Percentiles rank a stretch among this genome's conserved stretches.
Conservation (phyloP, 1,140 invertebrate species). For the Trialeurodes vaporariorum region DNA sequence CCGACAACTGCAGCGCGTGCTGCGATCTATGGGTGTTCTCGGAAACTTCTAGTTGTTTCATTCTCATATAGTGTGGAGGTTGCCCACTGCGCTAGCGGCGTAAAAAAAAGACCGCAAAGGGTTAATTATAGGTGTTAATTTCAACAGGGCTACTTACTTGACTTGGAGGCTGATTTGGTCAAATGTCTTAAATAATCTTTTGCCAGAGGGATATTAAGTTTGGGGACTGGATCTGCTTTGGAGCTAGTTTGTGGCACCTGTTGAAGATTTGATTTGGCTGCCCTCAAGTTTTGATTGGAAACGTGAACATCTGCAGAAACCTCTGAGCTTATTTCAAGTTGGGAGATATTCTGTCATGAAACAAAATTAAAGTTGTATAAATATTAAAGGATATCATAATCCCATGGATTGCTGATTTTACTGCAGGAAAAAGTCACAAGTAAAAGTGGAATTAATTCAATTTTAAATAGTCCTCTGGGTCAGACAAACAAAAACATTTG, state of each 20-base stretch:
- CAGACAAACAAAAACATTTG: too few relatives aligned
- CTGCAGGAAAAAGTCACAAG: too few relatives aligned
- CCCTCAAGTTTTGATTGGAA: background rate
- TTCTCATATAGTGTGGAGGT: too few relatives aligned
- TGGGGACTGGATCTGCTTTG: background rate
- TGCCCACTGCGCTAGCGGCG: too few relatives aligned
- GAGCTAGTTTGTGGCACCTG: background rate
- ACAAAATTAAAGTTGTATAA: too few relatives aligned
- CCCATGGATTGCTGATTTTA: too few relatives aligned
- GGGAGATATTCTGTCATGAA: background rate
- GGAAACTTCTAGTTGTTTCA: background rate
- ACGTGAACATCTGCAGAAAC: background rate
- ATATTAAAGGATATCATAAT: too few relatives aligned
- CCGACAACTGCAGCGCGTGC: too few relatives aligned
- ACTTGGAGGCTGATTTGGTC: background rate
- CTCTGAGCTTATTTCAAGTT: background rate
- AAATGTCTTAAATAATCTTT: background rate
- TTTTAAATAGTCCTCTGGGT: too few relatives aligned
- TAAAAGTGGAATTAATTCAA: too few relatives aligned
- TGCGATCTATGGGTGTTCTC: too few relatives aligned
- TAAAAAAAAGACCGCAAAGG: background rate
- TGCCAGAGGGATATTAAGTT: background rate
- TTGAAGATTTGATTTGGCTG: background rate
- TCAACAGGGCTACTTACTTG: background rate
- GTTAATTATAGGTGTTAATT: background rate